Conservation (phyloP, 1,140 invertebrate genomes). For the Drosophila sp. region DNA sequence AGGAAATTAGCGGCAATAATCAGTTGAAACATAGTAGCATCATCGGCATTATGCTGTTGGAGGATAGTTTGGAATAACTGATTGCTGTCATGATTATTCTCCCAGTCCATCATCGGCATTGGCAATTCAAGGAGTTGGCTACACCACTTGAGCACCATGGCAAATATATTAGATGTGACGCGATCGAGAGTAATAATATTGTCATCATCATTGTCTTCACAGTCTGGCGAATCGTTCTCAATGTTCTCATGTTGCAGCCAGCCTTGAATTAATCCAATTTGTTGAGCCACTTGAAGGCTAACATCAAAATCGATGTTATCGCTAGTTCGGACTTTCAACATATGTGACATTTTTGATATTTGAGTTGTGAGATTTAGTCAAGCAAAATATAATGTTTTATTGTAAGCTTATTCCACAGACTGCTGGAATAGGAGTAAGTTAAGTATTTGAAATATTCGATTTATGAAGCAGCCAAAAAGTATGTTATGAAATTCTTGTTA, state of each 20-base stretch:
- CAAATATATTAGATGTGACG: constrained; percentile 20
- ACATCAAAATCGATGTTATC: constrained; percentile 30
- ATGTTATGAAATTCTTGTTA: constrained; percentile 5
- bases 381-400: background rate
- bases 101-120: background rate
- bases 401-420: background rate
- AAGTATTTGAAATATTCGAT: constrained; percentile 2
- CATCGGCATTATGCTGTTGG: background rate
- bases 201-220: constrained; percentile 2
- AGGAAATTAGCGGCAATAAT: constrained; percentile 52
- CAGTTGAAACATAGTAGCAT: constrained; percentile 24
- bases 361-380: background rate
- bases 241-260: constrained; percentile 28
- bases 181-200: constrained; percentile 27
- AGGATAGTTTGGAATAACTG: constrained; percentile 3
- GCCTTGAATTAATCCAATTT: constrained; percentile 32
- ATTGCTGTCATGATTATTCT: background rate
- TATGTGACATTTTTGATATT: background rate
- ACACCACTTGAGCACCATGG: constrained; percentile 49
- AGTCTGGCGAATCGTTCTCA: background rate
- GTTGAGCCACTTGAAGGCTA: constrained; percentile 1
- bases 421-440: background rate
- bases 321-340: constrained; percentile 31
- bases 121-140: background rate
- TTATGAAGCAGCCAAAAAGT: constrained; percentile 15